Evolutionary conservation across 2,113 vertebrate species (phyloP), one percentile per base, ranked within the genome.

Genomic region (Forbesichthys agassizii): DNA sequence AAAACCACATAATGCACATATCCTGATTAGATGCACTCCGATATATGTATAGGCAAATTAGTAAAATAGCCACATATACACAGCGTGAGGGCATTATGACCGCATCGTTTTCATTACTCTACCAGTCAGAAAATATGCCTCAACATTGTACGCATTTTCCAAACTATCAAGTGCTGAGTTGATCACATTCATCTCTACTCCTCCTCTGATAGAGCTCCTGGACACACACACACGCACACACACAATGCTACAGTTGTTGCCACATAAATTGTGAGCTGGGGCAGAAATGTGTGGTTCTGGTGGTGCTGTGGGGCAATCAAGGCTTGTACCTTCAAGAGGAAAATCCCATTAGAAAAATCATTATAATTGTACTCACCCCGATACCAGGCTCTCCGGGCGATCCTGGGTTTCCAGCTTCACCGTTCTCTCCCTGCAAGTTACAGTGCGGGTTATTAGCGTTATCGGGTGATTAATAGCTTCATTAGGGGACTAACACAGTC

Each of bases 351-450:
- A 7, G 4, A 42, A 42, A 42, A 42, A 42, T 42, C 36, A 42
- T 42, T 42, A 42, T 42, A 42, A 42, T 1, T 54, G 52, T 14
- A 93, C 95, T 96, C 90, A 98, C 98, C 12, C 84, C 86, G 18
- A 90, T 68, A 71, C 98, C 98, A 51, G 94, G 84, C 88, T 98
- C 98, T 79, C 98, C 98, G 13, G 93, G 88, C 54, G 96, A 88
- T 47, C 98, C 98, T 46, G 98, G 98, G 81, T 99, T 98, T 16
- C 98, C 98, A 78, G 98, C 94, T 86, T 99, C 98, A 54, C 98
- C 98, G 2, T 85, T 94, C 84, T 99, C 98, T 88, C 98, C 98
- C 97, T 99, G 65, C 57, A 63, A 75, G 33, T 9, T 10, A 64
- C 62, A 62, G 54, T 33, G 46, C 33, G 1, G 7, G 49, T 68